Percentiles rank a stretch among this genome's conserved stretches.
Evolutionary conservation across 1,140 invertebrate genomes (phyloP).

Genomic region (Batillaria attramentaria): DNA sequence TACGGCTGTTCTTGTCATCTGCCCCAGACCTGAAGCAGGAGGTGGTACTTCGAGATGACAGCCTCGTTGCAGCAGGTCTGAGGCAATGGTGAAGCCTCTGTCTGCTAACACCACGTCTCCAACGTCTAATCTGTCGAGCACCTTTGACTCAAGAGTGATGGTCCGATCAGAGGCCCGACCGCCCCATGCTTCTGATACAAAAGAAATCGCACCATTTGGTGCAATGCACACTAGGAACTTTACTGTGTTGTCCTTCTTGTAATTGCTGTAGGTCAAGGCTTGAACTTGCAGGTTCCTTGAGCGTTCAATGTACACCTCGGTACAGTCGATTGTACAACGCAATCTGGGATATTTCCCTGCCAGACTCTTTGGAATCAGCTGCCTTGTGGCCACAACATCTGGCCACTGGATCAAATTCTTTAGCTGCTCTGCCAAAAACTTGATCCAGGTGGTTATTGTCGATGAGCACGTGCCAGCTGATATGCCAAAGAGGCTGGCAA

Average conservation of each 20-base stretch:
- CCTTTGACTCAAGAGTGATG: constrained; percentile 6
- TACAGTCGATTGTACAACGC: constrained; percentile 50
- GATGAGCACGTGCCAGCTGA: not conserved
- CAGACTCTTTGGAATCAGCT: not conserved
- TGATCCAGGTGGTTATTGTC: not conserved
- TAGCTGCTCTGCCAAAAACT: not conserved
- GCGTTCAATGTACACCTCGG: constrained; percentile 50
- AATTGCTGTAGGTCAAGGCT: constrained; percentile 48
- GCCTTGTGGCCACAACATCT: not conserved
- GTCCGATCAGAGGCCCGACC: constrained; percentile 31
- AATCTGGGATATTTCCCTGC: not conserved
- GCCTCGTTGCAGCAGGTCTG: constrained; percentile 17
- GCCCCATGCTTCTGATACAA: constrained; percentile 32
- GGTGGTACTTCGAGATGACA: too few relatives aligned
- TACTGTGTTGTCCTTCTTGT: constrained; percentile 53
- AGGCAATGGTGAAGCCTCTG: constrained; percentile 34
- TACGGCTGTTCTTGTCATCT: constrained; percentile 26
- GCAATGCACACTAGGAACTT: constrained; percentile 55
- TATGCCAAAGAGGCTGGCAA: not conserved
- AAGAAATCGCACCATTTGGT: constrained; percentile 26
- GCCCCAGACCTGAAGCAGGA: not conserved
- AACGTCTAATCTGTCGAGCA: constrained; percentile 1
- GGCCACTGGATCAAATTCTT: not conserved
- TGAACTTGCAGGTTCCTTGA: constrained; percentile 41
- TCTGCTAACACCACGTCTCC: constrained; percentile 33